Evolutionary conservation across 2,888 invertebrate genomes (phyloP), one percentile per base, ranked within the genome.

Genomic region (Brassicogethes aeneus): DNA sequence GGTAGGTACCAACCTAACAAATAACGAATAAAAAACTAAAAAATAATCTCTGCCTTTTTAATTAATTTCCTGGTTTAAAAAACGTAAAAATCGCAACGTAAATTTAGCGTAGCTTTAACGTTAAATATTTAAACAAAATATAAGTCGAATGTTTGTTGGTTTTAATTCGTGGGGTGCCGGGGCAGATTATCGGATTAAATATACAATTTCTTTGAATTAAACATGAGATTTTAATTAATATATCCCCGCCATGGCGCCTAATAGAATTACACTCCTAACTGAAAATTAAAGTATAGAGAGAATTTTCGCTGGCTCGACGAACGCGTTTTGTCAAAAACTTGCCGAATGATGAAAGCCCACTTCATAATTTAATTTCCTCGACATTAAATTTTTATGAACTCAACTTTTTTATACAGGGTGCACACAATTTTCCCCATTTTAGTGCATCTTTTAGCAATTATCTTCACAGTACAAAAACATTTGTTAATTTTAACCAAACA

Each of bases 211-310:
- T 53, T 57, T 66, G 65, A 65, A 66, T 66, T 62, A 65, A 61
- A 64, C 63, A 67, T 67, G 64, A 65, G 66, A 63, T 66, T 66
- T 67, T 66, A 67, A 67, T 67, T 66, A 67, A 65, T 66, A 63
- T 61, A 65, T 65, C 64, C 65, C 56, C 62, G 55, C 55, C 52
- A 54, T 56, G 56, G 55, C 53, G 45, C 53, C n/a, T 62, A 65
- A 65, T 64, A 55, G 56, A 53, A 62, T 65, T 63, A 64, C 46
- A 53, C 12, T 10, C 55, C 47, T 53, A 57, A 60, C 56, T 54
- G 57, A 13, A 60, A 63, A 61, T 60, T 62, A 56, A 62, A 62
- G 60, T 62, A 51, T 52, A 56, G 56, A 50, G 50, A 46, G 42
- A 45, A 3, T 3, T n/a, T 12, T 35, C 15, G 15, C 12, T 15